Evolutionary conservation across 2,113 vertebrate species (phyloP).

Genomic region (Echinops telfairi): DNA sequence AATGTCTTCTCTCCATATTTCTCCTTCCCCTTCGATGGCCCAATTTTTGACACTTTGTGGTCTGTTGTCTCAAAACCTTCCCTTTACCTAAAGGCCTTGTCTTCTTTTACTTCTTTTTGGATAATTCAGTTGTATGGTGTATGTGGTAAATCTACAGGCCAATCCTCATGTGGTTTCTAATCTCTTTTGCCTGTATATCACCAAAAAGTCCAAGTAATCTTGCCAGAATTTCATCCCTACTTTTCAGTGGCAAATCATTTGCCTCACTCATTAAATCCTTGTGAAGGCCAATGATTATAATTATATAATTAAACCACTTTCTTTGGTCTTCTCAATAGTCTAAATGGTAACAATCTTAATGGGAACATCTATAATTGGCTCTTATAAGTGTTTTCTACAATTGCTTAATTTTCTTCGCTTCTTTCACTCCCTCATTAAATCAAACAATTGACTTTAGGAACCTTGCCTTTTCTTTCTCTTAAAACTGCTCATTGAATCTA

Average conservation of each 20-base stretch:
- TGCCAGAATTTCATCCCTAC: background rate
- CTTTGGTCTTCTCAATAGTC: slow-evolving; percentile 30
- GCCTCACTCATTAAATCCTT: slow-evolving; percentile 57
- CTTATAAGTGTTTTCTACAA: slow-evolving; percentile 59
- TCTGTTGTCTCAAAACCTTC: slow-evolving; percentile 11
- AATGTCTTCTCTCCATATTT: too few relatives aligned
- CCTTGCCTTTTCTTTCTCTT: slow-evolving; percentile 45
- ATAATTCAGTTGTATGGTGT: slow-evolving; percentile 10
- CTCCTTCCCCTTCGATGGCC: too few relatives aligned
- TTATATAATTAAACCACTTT: slow-evolving; percentile 46
- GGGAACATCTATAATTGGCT: slow-evolving; percentile 54
- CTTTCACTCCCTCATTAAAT: slow-evolving; percentile 55
- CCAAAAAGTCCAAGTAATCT: slow-evolving; percentile 52
- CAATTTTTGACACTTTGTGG: background rate
- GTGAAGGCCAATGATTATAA: slow-evolving; percentile 58
- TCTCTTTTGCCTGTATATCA: slow-evolving; percentile 48
- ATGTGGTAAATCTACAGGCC: background rate
- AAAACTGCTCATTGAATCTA: slow-evolving; percentile 35
- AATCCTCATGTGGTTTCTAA: background rate
- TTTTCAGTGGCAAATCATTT: slow-evolving; percentile 59
- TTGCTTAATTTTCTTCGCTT: slow-evolving; percentile 41
- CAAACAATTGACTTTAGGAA: slow-evolving; percentile 62
- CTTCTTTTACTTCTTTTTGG: slow-evolving; percentile 41
- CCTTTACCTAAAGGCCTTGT: slow-evolving; percentile 30
- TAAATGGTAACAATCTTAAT: slow-evolving; percentile 60